Base-by-base conservation (phyloP, 2,113 vertebrate species). In the Tachysurus vachellii region DNA sequence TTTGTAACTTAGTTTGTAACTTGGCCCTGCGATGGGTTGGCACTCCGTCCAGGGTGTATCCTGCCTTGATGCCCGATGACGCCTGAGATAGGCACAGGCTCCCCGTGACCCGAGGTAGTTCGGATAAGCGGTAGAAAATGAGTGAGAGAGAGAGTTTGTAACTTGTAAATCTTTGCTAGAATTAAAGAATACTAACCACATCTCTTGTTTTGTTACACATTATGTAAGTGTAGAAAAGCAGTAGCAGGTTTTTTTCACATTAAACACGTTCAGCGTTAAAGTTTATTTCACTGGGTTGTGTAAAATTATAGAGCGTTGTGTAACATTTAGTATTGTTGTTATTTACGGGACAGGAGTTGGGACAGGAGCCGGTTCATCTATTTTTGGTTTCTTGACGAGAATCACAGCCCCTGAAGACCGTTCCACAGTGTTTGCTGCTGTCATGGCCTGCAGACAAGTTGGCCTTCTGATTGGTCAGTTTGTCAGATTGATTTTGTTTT, bases 381-480 rank as follows among this genome's bases (percentile, higher is more conserved):
- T 97, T 85, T 97, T 97, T 73, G 94, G 95, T 42, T 94, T 96
- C 79, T 86, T 97, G 82, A 96, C 94, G 2, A 92, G 94, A 77
- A 94, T 89, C 68, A 96, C 96, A 0, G 91, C 92, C 2, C 90
- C 93, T 0, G 92, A 95, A 53, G 95, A 96, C 83, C 95, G 96
- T 0, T 90, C 95, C 44, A 95, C 94, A 0, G 95, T 95, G 7
- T 97, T 97, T 83, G 96, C 96, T 7, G 93, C 94, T 0, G 93
- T 96, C 57, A 96, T 96, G 96, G 95, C 95, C 0, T 96, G 95
- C 87, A 92, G 96, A 54, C 96, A 96, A 89, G 94, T 91, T 31
- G 96, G 96, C 54, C 95, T 97, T 57, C 89, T 97, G 61, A 95
- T 97, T 88, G 96, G 96, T 96, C 85, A 91, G 94, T 89, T 83